These are phyloP conservation scores for Melanotaenia nigrans DNA, from an alignment of 2,797 vertebrate species.

Conservation along the genomic window DNA sequence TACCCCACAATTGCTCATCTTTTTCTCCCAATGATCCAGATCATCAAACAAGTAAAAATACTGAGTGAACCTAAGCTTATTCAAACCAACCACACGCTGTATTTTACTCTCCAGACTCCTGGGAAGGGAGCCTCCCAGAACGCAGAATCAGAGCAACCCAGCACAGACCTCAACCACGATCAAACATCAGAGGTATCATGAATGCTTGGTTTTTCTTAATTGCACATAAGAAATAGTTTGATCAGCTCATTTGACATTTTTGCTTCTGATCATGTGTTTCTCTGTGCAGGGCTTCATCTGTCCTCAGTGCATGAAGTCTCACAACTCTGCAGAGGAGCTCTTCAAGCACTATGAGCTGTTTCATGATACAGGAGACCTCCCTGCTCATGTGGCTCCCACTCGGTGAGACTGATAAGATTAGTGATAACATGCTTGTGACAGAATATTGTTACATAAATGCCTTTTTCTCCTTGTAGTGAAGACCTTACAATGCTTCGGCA, in stretches of 20 bases:
- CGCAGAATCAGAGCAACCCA: slow-evolving; percentile 92
- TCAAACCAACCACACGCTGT: not conserved
- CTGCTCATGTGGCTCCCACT: slow-evolving; percentile 85
- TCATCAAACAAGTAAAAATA: not conserved
- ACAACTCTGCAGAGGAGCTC: slow-evolving; percentile 97
- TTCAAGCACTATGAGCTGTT: slow-evolving; percentile 98
- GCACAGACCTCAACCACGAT: slow-evolving; percentile 92
- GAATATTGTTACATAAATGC: not conserved
- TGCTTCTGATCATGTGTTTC: slow-evolving; percentile 21
- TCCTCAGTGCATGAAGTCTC: slow-evolving; percentile 99
- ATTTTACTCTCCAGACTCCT: slow-evolving; percentile 86
- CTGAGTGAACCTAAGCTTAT: not conserved
- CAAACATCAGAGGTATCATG: slow-evolving; percentile 93
- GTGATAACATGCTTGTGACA: not conserved
- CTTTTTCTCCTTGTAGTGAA: slow-evolving; percentile 77
- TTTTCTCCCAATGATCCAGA: not conserved
- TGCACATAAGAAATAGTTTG: not conserved
- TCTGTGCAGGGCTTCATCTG: slow-evolving; percentile 95
- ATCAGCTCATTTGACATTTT: not conserved
- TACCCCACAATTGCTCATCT: not conserved
- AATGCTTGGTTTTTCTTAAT: not conserved
- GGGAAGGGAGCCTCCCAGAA: slow-evolving; percentile 96
- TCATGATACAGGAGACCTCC: slow-evolving; percentile 91
- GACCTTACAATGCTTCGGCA: slow-evolving; percentile 91
- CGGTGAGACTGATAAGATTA: slow-evolving; percentile 79